Conservation (phyloP, 2,888 invertebrate species). For the Cephonodes hylas region DNA sequence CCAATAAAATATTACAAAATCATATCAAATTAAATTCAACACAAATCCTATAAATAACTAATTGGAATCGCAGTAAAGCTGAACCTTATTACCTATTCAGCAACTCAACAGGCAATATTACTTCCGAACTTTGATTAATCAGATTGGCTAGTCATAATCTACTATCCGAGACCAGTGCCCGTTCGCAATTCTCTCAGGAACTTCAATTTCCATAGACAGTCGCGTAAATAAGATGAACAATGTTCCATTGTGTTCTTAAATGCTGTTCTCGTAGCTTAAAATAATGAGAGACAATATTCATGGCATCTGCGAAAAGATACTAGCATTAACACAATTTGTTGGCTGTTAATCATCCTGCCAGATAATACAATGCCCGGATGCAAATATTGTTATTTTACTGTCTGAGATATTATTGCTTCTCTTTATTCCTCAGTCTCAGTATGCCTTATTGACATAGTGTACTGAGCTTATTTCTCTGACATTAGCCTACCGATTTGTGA, state of each 20-base stretch:
- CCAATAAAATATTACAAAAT: not conserved
- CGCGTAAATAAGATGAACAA: not conserved
- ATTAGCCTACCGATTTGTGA: too few species aligned
- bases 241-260: conserved; percentile 1
- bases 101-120: not conserved
- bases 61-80: not conserved
- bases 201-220: not conserved
- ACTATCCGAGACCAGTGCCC: not conserved
- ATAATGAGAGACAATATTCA: not conserved
- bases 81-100: not conserved
- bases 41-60: not conserved
- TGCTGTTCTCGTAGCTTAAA: not conserved
- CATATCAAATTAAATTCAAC: not conserved
- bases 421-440: not conserved
- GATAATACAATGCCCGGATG: not conserved
- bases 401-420: not conserved
- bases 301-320: not conserved
- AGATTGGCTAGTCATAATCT: not conserved
- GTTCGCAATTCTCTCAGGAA: not conserved
- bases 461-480: too few species aligned
- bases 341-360: not conserved
- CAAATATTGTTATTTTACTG: not conserved
- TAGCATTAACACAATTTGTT: not conserved
- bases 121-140: not conserved
- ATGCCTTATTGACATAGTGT: too few species aligned